Evolutionary conservation across 2,888 invertebrate genomes (phyloP), one percentile per base, ranked within the genome.

Genomic region (Lampropteryx suffumata): DNA sequence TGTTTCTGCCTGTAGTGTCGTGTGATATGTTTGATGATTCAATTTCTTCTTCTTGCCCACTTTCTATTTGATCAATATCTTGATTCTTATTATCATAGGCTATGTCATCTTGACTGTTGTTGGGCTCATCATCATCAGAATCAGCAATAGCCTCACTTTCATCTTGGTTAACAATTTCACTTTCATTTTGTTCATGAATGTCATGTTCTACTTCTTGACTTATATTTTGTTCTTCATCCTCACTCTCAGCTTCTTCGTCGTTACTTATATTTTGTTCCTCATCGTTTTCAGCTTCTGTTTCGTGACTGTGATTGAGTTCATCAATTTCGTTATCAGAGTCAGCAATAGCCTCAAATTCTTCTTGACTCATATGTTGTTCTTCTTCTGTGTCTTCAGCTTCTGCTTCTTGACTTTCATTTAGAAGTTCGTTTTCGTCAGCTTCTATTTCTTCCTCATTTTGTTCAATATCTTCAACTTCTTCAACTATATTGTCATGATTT

Each of bases 1-100:
- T 71, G 21, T 73, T 58, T 44, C 69, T 68, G 39, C 71, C 75
- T 3, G 76, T 79, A 8, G 76, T 79, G 32, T 79, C 72, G 32
- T 76, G 75, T 7, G 72, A 70, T 9, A 57, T 49, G 17, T 79
- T 68, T 0, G 69, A 64, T 6, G 67, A 65, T 59, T 55, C 59
- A 3, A 37, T 28, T 45, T 56, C 55, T 35, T 61, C 57, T 8
- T 57, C 34, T 14, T 7, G 11, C 3, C 11, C 52, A 14, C 46
- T 59, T 30, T 59, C 56, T 27, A 51, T 55, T 45, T 44, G 48
- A 12, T 48, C 45, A 3, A 12, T 49, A 27, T 57, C 35, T 24
- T 62, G 39, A 21, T 47, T 30, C 17, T 62, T 59, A 36, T 35
- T 58, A 8, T 55, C 55, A 44, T 44, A 53, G 46, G 42, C 17